These are phyloP conservation scores for Papilio polytes DNA, from an alignment of 1,140 invertebrate species.

Conservation along the genomic window DNA sequence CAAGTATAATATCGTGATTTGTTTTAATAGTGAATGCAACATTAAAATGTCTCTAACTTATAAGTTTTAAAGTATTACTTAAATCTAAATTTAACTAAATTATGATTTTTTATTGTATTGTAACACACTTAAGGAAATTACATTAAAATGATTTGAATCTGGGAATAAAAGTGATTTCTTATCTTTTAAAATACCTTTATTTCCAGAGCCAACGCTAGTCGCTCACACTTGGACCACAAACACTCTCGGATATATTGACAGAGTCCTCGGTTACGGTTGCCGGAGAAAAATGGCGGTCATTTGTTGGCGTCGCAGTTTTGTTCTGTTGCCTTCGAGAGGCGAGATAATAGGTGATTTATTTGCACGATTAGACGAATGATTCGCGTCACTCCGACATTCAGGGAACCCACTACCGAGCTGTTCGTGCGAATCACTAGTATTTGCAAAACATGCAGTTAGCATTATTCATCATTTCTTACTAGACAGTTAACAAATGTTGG, in stretches of 20 bases:
- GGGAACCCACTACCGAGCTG: neutral
- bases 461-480: neutral
- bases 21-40: no score
- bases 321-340: slow-evolving; percentile 78
- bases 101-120: no score
- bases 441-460: neutral
- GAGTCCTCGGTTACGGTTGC: slow-evolving; percentile 79
- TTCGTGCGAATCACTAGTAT: neutral
- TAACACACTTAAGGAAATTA: no score
- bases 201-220: slow-evolving; percentile 43
- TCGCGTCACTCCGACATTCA: slow-evolving; percentile 48
- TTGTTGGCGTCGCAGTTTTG: slow-evolving; percentile 80
- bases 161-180: no score
- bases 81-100: no score
- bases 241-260: slow-evolving; percentile 77
- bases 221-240: slow-evolving; percentile 43
- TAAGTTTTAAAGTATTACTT: no score
- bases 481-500: neutral
- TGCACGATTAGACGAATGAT: slow-evolving; percentile 70
- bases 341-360: slow-evolving; percentile 82
- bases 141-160: no score
- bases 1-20: no score
- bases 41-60: no score
- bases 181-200: neutral
- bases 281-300: slow-evolving; percentile 80